Percentiles rank a stretch among this genome's conserved stretches.
Evolutionary conservation across 2,888 invertebrate species (phyloP).

Genomic region (Plebejus melissa): DNA sequence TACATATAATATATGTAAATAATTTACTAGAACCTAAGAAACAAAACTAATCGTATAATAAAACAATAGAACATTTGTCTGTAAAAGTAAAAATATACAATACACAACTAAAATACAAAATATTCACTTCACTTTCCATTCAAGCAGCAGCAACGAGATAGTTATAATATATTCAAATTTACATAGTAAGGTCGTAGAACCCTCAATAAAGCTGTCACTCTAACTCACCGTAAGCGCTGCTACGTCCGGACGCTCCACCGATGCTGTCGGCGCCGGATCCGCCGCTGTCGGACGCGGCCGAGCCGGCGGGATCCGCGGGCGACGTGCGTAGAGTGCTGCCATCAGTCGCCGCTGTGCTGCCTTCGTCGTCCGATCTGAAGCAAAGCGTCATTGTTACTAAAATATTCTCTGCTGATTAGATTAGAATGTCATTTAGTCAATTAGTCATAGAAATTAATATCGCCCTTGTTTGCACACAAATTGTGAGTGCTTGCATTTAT

Average conservation of each 20-base stretch:
- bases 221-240: conserved; percentile 88
- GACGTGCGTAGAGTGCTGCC: conserved; percentile 90
- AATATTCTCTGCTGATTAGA: too few relatives aligned
- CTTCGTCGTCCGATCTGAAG: conserved; percentile 93
- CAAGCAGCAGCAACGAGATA: neutral
- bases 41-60: conserved; percentile 1
- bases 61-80: neutral
- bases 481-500: too few relatives aligned
- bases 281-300: conserved; percentile 90
- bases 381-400: too few relatives aligned
- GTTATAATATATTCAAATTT: too few relatives aligned
- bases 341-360: conserved; percentile 96
- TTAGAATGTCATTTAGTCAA: too few relatives aligned
- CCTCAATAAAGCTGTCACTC: too few relatives aligned
- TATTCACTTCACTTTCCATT: neutral
- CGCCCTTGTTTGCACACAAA: too few relatives aligned
- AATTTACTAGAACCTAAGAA: neutral
- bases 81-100: neutral
- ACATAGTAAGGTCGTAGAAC: too few relatives aligned
- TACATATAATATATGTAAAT: neutral
- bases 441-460: too few relatives aligned
- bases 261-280: conserved; percentile 95
- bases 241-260: conserved; percentile 95
- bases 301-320: conserved; percentile 66
- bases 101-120: neutral